Evolutionary conservation across 2,888 invertebrate genomes (phyloP).

Genomic region (Anagyrus pseudococci): DNA sequence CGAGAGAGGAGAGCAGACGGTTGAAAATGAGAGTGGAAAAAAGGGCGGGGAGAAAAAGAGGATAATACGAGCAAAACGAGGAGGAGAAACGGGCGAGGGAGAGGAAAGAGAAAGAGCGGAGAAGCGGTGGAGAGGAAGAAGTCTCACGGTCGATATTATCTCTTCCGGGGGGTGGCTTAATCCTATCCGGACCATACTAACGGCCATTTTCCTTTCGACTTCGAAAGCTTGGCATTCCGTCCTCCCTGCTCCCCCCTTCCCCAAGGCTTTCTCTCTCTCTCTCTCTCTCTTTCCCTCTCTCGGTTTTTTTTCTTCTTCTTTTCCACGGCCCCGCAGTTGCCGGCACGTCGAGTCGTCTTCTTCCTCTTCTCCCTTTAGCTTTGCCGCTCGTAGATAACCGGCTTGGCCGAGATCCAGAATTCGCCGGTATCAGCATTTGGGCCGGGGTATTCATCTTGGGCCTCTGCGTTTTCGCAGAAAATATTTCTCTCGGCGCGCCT

Average conservation of each 20-base stretch:
- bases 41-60: conserved; percentile 9
- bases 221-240: conserved; percentile 31
- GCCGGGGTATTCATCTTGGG: conserved; percentile 31
- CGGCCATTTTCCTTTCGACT: conserved; percentile 34
- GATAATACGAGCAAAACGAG: neutral
- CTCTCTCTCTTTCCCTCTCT: conserved; percentile 12
- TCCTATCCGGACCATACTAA: conserved; percentile 33
- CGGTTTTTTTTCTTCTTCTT: conserved; percentile 2
- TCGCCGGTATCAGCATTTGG: conserved; percentile 35
- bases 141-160: conserved; percentile 31
- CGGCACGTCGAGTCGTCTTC: too few relatives aligned
- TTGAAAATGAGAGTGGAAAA: conserved; percentile 30
- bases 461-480: conserved; percentile 18
- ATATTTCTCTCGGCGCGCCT: conserved; percentile 20
- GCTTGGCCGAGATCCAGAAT: conserved; percentile 39
- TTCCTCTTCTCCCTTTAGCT: conserved; percentile 8
- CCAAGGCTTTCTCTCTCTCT: conserved; percentile 9
- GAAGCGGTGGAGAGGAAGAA: conserved; percentile 11
- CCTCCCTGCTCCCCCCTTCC: neutral
- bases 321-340: neutral
- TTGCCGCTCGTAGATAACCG: conserved; percentile 36
- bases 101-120: conserved; percentile 8
- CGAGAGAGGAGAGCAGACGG: conserved; percentile 14
- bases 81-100: neutral
- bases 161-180: conserved; percentile 26